A percentile compares a stretch with the other conserved stretches of the same genome.
These are phyloP conservation scores for Drosophila setifemur DNA, from an alignment of 1,140 invertebrate species.

Conservation along the genomic window DNA sequence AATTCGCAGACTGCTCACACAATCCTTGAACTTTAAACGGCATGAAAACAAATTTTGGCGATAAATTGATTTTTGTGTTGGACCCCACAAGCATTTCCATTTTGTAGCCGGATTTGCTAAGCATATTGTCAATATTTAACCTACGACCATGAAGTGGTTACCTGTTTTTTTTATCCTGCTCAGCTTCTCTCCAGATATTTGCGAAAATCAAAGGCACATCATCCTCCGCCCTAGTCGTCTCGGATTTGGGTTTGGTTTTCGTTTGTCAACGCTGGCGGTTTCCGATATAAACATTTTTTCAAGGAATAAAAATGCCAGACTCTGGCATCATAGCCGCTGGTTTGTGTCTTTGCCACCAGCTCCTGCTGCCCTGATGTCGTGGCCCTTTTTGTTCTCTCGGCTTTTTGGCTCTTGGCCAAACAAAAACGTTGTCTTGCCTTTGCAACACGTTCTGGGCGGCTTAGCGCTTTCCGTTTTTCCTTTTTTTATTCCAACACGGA, in stretches of 20 bases:
- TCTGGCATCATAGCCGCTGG: slow-evolving; percentile 10
- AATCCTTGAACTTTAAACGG: slow-evolving; percentile 23
- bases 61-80: slow-evolving; percentile 60
- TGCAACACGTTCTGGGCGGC: slow-evolving; percentile 24
- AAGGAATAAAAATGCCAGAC: slow-evolving; percentile 26
- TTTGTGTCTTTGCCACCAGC: not conserved
- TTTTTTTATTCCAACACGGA: slow-evolving; percentile 25
- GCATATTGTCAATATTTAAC: slow-evolving; percentile 50
- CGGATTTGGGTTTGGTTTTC: slow-evolving; percentile 29
- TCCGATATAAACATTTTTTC: slow-evolving; percentile 47
- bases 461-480: slow-evolving; percentile 24
- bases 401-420: slow-evolving; percentile 51
- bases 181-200: not conserved
- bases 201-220: slow-evolving; percentile 32
- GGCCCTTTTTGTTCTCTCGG: slow-evolving; percentile 26
- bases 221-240: slow-evolving; percentile 5
- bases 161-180: slow-evolving; percentile 7
- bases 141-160: slow-evolving; percentile 29
- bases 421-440: slow-evolving; percentile 42
- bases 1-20: not conserved
- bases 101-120: slow-evolving; percentile 19
- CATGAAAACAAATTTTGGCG: slow-evolving; percentile 4
- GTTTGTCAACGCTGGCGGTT: slow-evolving; percentile 33
- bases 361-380: slow-evolving; percentile 18
- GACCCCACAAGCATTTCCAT: not conserved